Conservation (phyloP, 1,140 invertebrate genomes). For the Mactra quadrangularis region DNA sequence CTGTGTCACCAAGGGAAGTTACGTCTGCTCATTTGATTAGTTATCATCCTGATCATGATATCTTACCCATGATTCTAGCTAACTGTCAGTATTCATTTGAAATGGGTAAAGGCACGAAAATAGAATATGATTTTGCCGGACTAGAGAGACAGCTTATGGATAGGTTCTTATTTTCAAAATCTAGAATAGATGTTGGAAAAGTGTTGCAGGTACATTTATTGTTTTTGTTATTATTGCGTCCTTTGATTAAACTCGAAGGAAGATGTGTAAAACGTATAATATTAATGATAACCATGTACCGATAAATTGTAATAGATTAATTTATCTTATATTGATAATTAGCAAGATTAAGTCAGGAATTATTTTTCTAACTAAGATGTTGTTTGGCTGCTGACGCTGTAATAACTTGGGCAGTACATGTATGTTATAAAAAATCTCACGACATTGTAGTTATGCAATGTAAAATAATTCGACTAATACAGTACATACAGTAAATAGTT, state of each 20-base stretch:
- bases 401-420: no score
- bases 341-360: no score
- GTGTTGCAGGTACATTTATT: conserved; percentile 15
- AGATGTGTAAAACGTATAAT: not conserved
- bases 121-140: conserved; percentile 73
- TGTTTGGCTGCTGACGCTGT: no score
- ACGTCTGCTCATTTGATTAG: conserved; percentile 69
- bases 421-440: no score
- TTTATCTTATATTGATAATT: not conserved
- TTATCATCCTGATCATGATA: conserved; percentile 70
- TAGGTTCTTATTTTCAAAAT: conserved; percentile 69
- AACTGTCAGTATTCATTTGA: conserved; percentile 76
- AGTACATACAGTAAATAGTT: no score
- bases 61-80: conserved; percentile 71
- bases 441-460: no score
- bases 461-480: no score
- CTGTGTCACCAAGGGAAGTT: conserved; percentile 30
- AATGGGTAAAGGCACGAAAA: conserved; percentile 65
- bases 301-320: not conserved
- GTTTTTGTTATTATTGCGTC: not conserved
- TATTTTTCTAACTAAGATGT: no score
- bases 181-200: conserved; percentile 54
- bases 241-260: not conserved
- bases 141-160: conserved; percentile 71
- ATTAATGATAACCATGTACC: not conserved